phyloP scores from a whole-genome alignment of 2,888 invertebrate genomes.

The Acleris emargana region DNA sequence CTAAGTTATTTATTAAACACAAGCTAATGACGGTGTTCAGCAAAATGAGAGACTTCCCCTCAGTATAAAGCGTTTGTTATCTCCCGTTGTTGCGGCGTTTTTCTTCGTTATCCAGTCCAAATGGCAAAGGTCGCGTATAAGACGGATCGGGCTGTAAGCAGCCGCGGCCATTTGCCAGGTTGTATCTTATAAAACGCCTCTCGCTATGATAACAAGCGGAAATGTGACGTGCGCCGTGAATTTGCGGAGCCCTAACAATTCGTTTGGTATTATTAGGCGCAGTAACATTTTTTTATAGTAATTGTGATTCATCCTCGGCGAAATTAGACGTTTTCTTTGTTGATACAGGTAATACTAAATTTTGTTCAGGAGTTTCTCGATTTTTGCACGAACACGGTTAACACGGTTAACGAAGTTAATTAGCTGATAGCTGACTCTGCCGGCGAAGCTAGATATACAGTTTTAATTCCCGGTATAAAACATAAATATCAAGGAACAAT shows the following conservation, averaged over 20 bases:
- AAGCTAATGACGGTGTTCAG: slow-evolving; percentile 9
- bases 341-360: too few species aligned
- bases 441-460: too few species aligned
- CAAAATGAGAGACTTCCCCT: slow-evolving; percentile 14
- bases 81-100: slow-evolving; percentile 36
- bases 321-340: too few species aligned
- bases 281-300: not conserved
- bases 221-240: slow-evolving; percentile 32
- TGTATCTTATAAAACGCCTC: slow-evolving; percentile 38
- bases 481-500: too few species aligned
- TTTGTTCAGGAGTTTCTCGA: too few species aligned
- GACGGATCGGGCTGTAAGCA: slow-evolving; percentile 43
- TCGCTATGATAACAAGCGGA: slow-evolving; percentile 44
- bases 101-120: slow-evolving; percentile 40
- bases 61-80: slow-evolving; percentile 31
- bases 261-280: slow-evolving; percentile 13
- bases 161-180: slow-evolving; percentile 39
- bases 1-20: not conserved
- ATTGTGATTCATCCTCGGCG: not conserved
- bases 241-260: slow-evolving; percentile 14
- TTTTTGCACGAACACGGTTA: too few species aligned
- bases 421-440: too few species aligned
- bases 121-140: slow-evolving; percentile 50
- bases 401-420: too few species aligned
- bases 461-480: too few species aligned